Percentiles rank a stretch among this genome's conserved stretches.
These are phyloP conservation scores for Rhizoglyphus robini DNA, from an alignment of 1,140 invertebrate genomes.

Conservation along the genomic window DNA sequence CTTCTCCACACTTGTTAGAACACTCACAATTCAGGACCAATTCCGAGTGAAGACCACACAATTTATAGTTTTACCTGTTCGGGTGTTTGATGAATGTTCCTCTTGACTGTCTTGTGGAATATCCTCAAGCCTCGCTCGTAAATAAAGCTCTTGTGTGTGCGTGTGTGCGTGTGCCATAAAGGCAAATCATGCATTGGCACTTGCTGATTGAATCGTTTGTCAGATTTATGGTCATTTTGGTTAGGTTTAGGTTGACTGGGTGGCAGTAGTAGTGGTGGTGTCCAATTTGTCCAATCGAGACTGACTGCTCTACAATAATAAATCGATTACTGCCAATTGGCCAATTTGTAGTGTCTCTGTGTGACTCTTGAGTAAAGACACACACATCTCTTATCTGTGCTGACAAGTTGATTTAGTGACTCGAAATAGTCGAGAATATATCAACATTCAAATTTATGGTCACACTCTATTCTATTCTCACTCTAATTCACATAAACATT, in stretches of 20 bases:
- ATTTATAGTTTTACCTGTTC: neutral
- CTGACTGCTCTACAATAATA: neutral
- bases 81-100: neutral
- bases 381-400: neutral
- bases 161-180: neutral
- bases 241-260: neutral
- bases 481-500: neutral
- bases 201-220: constrained; percentile 6
- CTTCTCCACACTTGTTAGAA: neutral
- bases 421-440: neutral
- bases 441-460: neutral
- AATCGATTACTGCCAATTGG: no score
- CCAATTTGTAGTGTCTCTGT: no score
- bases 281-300: neutral
- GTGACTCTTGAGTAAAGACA: neutral
- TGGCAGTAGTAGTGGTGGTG: neutral
- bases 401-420: constrained; percentile 6
- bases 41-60: neutral
- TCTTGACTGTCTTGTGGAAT: no score
- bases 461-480: neutral
- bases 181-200: neutral
- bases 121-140: neutral
- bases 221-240: neutral
- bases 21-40: no score
- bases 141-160: neutral